Conservation (phyloP, 2,113 vertebrate species). For the Calyptommatus sinebrachiatus region DNA sequence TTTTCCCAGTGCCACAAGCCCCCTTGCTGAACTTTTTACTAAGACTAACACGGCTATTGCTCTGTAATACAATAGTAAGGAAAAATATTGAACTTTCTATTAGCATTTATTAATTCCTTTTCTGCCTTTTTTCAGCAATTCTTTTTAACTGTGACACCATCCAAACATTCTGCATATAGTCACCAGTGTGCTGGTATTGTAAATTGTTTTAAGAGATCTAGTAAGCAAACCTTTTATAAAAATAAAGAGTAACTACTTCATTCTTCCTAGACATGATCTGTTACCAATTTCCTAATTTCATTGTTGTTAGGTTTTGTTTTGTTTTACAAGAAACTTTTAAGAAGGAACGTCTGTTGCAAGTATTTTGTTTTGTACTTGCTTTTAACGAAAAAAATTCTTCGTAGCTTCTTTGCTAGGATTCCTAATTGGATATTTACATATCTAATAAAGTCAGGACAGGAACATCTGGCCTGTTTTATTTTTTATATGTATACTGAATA, state of each 20-base stretch:
- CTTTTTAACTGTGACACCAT: slow-evolving; percentile 53
- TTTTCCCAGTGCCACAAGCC: no score
- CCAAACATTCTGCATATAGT: slow-evolving; percentile 62
- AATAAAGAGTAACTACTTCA: slow-evolving; percentile 9
- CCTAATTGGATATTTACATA: slow-evolving; percentile 22
- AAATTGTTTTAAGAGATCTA: slow-evolving; percentile 57
- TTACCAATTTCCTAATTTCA: slow-evolving; percentile 27
- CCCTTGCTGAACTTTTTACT: no score
- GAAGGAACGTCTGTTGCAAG: not conserved
- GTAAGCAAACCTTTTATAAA: slow-evolving; percentile 36
- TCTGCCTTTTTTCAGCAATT: slow-evolving; percentile 59
- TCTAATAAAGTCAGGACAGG: slow-evolving; percentile 9
- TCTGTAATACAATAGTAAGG: slow-evolving; percentile 42
- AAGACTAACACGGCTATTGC: no score
- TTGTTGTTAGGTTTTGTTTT: not conserved
- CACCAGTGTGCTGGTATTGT: slow-evolving; percentile 74
- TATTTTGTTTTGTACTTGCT: not conserved
- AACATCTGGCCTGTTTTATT: slow-evolving; percentile 12
- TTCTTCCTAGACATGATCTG: slow-evolving; percentile 18
- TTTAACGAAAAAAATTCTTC: not conserved
- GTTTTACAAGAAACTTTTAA: slow-evolving; percentile 29
- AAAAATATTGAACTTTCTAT: slow-evolving; percentile 45
- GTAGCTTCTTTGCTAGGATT: not conserved
- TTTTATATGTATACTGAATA: not conserved
- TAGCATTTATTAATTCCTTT: slow-evolving; percentile 52